Conservation (phyloP, 1,140 invertebrate genomes). For the Drosophila tropicalis region DNA sequence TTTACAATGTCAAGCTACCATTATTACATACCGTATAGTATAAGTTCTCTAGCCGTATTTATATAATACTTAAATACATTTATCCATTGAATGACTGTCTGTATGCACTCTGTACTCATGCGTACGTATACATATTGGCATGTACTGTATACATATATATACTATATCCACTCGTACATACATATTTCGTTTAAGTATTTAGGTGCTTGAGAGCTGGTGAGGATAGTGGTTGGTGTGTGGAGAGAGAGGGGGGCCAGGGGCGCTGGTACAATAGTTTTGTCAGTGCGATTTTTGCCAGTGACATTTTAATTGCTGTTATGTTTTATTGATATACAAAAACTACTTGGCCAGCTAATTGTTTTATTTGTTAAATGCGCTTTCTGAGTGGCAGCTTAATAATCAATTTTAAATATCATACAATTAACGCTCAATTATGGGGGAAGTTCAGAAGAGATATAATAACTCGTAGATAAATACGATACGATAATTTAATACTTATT, state of each 20-base stretch:
- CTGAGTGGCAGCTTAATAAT: slow-evolving; percentile 77
- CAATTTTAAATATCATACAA: slow-evolving; percentile 77
- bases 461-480: slow-evolving; percentile 17
- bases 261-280: slow-evolving; percentile 17
- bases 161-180: not conserved
- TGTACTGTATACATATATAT: not conserved
- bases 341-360: slow-evolving; percentile 75
- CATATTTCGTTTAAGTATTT: not conserved
- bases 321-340: slow-evolving; percentile 80
- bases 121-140: too few relatives aligned
- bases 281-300: slow-evolving; percentile 65
- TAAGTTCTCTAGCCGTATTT: not conserved
- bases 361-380: slow-evolving; percentile 74
- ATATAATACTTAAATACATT: not conserved
- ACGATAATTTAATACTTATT: slow-evolving; percentile 15
- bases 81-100: too few relatives aligned
- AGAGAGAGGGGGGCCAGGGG: not conserved
- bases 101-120: too few relatives aligned
- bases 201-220: too few relatives aligned
- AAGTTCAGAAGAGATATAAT: slow-evolving; percentile 36
- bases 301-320: slow-evolving; percentile 80
- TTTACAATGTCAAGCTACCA: slow-evolving; percentile 66
- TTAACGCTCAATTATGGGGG: slow-evolving; percentile 67
- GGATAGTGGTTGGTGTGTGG: too few relatives aligned
- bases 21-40: not conserved